Conservation (phyloP, 2,113 vertebrate species). For the Malurus melanocephalus region DNA sequence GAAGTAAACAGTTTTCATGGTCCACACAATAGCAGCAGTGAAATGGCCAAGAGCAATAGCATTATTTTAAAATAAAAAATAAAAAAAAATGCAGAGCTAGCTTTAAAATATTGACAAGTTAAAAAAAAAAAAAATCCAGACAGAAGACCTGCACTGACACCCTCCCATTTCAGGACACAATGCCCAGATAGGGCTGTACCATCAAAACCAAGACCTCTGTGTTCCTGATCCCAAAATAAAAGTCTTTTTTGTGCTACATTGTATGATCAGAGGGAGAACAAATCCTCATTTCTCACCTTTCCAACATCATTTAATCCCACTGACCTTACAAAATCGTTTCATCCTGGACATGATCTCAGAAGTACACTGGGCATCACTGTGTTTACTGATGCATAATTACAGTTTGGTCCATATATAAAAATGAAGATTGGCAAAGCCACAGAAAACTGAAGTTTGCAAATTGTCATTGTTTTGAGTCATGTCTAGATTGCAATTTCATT, state of each 20-base stretch:
- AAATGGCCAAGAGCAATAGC: not conserved
- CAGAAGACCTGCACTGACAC: not conserved
- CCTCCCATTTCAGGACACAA: not conserved
- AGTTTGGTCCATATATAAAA: not conserved
- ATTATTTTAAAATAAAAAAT: not conserved
- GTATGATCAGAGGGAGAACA: not conserved
- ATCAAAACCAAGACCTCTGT: not conserved
- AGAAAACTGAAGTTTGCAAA: not conserved
- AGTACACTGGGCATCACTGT: rapidly evolving
- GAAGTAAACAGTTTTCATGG: not conserved
- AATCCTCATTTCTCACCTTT: not conserved
- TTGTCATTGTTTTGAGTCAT: not conserved
- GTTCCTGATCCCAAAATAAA: not conserved
- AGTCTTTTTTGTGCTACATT: not conserved
- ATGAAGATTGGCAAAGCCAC: not conserved
- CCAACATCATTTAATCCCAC: not conserved
- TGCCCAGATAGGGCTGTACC: too few species aligned
- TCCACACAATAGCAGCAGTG: not conserved
- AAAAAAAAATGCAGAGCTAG: not conserved
- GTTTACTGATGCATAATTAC: not conserved
- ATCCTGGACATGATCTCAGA: not conserved
- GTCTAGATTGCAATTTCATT: not conserved
- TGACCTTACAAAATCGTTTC: not conserved
- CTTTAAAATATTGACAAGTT: not conserved
- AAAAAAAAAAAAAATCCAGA: not conserved